These are phyloP conservation scores for Malthinus flaveolus DNA, from an alignment of 2,888 invertebrate species.

Conservation along the genomic window DNA sequence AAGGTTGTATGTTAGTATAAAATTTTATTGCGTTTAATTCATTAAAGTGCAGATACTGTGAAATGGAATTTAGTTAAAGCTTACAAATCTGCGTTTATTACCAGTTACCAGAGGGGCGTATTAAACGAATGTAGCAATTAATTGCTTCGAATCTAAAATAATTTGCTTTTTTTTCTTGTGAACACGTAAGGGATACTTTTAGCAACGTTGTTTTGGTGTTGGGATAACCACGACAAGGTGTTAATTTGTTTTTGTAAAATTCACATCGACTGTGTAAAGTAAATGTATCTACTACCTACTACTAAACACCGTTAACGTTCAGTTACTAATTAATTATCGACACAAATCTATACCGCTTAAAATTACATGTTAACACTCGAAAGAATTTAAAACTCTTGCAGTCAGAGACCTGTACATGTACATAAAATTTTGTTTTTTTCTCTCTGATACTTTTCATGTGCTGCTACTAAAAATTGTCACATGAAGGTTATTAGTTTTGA, in stretches of 20 bases:
- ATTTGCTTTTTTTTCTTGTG: no score
- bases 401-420: slow-evolving; percentile 26
- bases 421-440: slow-evolving; percentile 7
- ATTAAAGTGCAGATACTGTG: slow-evolving; percentile 1
- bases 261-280: no score
- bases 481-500: slow-evolving; percentile 31
- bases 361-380: neutral
- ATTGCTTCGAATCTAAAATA: no score
- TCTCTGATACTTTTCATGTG: slow-evolving; percentile 19
- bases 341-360: slow-evolving; percentile 1
- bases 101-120: neutral
- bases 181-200: no score
- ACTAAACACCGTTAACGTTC: neutral
- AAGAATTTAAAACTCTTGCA: slow-evolving; percentile 8
- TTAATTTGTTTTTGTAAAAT: no score
- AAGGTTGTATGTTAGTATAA: no score
- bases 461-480: slow-evolving; percentile 9
- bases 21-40: neutral
- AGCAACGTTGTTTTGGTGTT: no score
- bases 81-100: neutral
- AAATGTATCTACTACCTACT: no score
- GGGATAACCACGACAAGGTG: no score
- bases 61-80: slow-evolving; percentile 3
- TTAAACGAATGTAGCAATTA: neutral
- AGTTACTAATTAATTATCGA: neutral